Percentiles rank a stretch among this genome's conserved stretches.
These are phyloP conservation scores for Diplodus puntazzo DNA, from an alignment of 2,797 vertebrate genomes.

Conservation along the genomic window DNA sequence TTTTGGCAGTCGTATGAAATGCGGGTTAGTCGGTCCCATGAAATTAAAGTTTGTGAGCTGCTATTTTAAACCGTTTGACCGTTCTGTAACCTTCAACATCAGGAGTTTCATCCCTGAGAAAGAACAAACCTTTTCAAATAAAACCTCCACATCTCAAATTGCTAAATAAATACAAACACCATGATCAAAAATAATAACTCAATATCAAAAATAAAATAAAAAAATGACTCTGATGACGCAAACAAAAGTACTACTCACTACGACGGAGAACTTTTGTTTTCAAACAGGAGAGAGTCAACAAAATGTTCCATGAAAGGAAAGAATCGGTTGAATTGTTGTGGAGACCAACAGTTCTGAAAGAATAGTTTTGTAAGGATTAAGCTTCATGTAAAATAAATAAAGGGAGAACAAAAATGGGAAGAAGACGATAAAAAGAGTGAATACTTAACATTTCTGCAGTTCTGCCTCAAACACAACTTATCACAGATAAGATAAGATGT, in stretches of 20 bases:
- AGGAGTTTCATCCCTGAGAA: not conserved
- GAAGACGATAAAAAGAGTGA: not conserved
- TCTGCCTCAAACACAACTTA: not conserved
- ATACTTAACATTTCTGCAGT: not conserved
- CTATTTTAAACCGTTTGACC: not conserved
- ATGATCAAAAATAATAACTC: not conserved
- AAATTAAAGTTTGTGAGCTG: not conserved
- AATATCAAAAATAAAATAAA: no score
- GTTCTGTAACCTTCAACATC: not conserved
- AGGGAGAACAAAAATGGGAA: not conserved
- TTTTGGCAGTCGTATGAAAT: not conserved
- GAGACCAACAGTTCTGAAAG: not conserved
- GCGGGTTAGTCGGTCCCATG: no score
- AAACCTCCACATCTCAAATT: not conserved
- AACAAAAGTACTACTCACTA: not conserved
- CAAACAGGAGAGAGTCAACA: slow-evolving; percentile 2
- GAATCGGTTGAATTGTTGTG: not conserved
- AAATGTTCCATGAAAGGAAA: not conserved
- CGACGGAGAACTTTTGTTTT: not conserved
- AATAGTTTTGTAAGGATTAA: not conserved
- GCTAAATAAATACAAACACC: not conserved
- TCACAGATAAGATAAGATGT: not conserved
- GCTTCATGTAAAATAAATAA: not conserved
- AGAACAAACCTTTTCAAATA: not conserved
- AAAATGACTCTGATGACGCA: not conserved